Conservation (phyloP, 2,888 invertebrate genomes). For the Ochropleura leucogaster region DNA sequence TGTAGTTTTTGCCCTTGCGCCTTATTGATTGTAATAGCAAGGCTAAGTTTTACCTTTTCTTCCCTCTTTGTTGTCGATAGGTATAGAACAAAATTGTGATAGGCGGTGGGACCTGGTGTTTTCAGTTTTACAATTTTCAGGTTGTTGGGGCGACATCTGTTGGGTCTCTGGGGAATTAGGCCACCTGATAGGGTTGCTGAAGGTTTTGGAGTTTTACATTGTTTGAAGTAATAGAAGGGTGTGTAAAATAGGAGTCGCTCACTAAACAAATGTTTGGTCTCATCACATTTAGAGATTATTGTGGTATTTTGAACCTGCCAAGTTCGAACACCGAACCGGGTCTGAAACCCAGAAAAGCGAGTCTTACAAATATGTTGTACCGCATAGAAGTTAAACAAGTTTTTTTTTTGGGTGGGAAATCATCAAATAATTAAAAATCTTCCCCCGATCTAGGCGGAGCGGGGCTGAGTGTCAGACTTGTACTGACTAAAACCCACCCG, state of each 20-base stretch:
- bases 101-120: not conserved
- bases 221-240: not conserved
- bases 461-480: too few species aligned
- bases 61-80: too few species aligned
- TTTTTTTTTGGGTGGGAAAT: too few species aligned
- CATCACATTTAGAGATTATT: not conserved
- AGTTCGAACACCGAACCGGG: not conserved
- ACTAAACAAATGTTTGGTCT: not conserved
- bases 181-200: not conserved
- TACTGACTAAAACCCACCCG: too few species aligned
- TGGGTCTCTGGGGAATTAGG: constrained; percentile 10
- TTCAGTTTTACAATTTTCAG: not conserved
- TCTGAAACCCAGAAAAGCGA: not conserved
- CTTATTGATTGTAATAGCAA: too few species aligned
- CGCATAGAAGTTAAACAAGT: not conserved
- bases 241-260: not conserved
- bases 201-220: not conserved
- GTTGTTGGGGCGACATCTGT: constrained; percentile 32
- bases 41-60: too few species aligned
- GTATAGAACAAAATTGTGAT: too few species aligned
- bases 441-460: too few species aligned
- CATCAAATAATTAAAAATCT: too few species aligned
- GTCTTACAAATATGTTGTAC: not conserved
- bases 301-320: not conserved
- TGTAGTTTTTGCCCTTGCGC: too few species aligned